These are phyloP conservation scores for Tenthredo distinguenda DNA, from an alignment of 2,888 invertebrate species.

Conservation along the genomic window DNA sequence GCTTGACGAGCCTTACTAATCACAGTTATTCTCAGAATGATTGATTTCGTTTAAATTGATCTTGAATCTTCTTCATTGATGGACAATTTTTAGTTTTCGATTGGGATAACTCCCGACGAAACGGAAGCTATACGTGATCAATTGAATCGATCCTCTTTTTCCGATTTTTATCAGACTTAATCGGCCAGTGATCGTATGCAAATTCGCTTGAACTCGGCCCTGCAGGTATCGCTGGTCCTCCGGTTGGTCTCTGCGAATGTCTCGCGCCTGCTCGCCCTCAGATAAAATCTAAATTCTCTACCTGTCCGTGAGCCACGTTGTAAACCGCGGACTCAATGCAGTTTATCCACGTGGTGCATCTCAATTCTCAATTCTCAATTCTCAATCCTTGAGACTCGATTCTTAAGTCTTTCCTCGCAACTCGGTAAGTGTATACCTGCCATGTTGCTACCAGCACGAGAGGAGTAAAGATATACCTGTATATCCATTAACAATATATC, in stretches of 20 bases:
- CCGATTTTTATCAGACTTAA: constrained; percentile 69
- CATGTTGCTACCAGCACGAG: not conserved
- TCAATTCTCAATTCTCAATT: constrained; percentile 50
- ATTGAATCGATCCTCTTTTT: constrained; percentile 52
- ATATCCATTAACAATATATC: constrained; percentile 37
- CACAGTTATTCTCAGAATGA: constrained; percentile 45
- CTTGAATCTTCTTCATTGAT: not conserved
- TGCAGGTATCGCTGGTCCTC: constrained; percentile 14
- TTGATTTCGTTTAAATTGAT: constrained; percentile 11
- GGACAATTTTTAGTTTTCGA: not conserved
- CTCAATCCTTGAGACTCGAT: constrained; percentile 37
- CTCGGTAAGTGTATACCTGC: constrained; percentile 1
- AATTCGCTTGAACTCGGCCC: constrained; percentile 59
- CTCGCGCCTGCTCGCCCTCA: constrained; percentile 42
- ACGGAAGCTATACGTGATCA: constrained; percentile 52
- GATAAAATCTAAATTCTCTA: constrained; percentile 65
- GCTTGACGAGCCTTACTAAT: constrained; percentile 41
- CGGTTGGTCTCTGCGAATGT: constrained; percentile 15
- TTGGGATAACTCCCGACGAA: constrained; percentile 23
- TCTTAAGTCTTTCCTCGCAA: not conserved
- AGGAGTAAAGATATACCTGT: not conserved
- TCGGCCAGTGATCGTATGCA: constrained; percentile 73
- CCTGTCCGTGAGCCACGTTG: constrained; percentile 56
- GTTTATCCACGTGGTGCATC: constrained; percentile 54
- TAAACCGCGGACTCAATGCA: constrained; percentile 51